Evolutionary conservation across 37 sponge, comb jelly and placozoan genomes (phyloP).

Genomic region (Mnemiopsis leidyi): DNA sequence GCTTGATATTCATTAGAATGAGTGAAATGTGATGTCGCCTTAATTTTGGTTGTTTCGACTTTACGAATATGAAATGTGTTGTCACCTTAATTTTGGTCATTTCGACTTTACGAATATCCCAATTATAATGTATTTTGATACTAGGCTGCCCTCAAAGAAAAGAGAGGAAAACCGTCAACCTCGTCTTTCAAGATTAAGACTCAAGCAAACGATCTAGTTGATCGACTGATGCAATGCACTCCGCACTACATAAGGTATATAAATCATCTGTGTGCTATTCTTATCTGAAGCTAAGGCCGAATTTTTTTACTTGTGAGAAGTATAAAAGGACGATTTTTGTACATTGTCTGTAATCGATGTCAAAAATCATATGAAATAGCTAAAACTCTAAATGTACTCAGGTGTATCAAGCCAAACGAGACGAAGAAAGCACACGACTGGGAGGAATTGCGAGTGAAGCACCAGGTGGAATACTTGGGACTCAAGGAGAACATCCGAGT

Average conservation of each 20-base stretch:
- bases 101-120: too few relatives aligned
- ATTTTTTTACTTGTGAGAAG: too few relatives aligned
- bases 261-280: neutral
- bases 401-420: slow-evolving; percentile 98
- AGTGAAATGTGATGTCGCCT: too few relatives aligned
- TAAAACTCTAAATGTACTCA: too few relatives aligned
- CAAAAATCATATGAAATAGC: too few relatives aligned
- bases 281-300: neutral
- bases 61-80: too few relatives aligned
- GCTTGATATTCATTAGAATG: too few relatives aligned
- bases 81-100: too few relatives aligned
- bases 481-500: slow-evolving; percentile 97
- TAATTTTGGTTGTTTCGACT: too few relatives aligned
- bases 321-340: too few relatives aligned
- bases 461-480: slow-evolving; percentile 96
- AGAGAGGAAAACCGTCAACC: slow-evolving; percentile 84
- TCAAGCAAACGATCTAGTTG: slow-evolving; percentile 91
- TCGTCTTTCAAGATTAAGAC: slow-evolving; percentile 87
- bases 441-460: slow-evolving; percentile 85
- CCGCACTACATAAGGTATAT: slow-evolving; percentile 93
- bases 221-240: slow-evolving; percentile 84
- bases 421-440: slow-evolving; percentile 92
- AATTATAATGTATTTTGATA: slow-evolving; percentile 3
- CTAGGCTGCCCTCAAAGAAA: slow-evolving; percentile 68
- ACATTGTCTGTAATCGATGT: too few relatives aligned